phyloP scores from a whole-genome alignment of 2,797 vertebrate species.

The Hippoglossus hippoglossus region DNA sequence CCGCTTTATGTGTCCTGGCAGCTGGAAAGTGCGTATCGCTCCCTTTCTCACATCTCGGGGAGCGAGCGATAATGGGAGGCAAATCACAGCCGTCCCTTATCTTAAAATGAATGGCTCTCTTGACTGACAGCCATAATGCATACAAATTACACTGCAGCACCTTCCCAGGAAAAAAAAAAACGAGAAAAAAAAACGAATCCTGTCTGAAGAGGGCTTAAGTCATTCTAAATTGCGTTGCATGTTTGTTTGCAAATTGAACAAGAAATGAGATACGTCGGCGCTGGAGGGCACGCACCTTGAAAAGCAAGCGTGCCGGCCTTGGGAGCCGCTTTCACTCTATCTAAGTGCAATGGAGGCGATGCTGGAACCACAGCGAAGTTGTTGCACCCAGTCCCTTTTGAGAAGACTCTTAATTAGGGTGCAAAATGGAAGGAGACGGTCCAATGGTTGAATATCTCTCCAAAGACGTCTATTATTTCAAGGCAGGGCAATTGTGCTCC shows the following conservation, averaged over 20 bases:
- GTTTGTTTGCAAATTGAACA: constrained; percentile 14
- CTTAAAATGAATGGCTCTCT: constrained; percentile 24
- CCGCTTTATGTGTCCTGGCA: constrained; percentile 8
- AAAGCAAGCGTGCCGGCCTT: constrained; percentile 8
- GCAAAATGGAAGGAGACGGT: constrained; percentile 45
- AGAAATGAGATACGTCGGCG: neutral
- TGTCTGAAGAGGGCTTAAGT: constrained; percentile 28
- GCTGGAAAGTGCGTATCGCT: constrained; percentile 7
- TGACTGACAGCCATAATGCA: constrained; percentile 37
- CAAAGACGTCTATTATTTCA: constrained; percentile 55
- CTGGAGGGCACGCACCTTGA: constrained; percentile 21
- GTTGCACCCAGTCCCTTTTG: constrained; percentile 7
- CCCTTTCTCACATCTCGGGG: neutral
- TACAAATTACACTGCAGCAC: constrained; percentile 42
- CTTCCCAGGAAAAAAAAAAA: neutral
- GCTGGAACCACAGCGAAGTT: constrained; percentile 8
- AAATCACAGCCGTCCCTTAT: constrained; percentile 32
- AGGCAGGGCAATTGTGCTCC: constrained; percentile 12
- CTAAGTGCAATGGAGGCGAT: constrained; percentile 17
- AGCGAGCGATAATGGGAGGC: constrained; percentile 11
- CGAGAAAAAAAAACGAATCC: constrained; percentile 35
- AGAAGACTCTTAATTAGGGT: constrained; percentile 62
- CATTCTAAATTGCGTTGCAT: constrained; percentile 18
- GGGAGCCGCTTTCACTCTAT: constrained; percentile 24
- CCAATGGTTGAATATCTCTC: constrained; percentile 51